Evolutionary conservation across 2,888 invertebrate genomes (phyloP).

Genomic region (Tubiluchus corallicola): DNA sequence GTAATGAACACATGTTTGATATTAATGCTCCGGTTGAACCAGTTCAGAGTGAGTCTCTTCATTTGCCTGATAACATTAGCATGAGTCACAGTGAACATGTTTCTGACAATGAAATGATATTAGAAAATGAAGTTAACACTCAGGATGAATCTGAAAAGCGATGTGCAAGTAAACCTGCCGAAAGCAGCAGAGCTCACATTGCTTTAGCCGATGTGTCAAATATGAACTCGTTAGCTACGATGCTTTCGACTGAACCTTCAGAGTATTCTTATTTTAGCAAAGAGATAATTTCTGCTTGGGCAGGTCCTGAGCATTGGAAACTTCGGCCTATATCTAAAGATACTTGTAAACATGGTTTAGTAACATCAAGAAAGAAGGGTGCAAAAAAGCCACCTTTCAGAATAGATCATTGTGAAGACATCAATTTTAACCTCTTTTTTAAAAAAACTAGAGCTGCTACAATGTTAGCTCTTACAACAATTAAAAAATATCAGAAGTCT

Average conservation of each 20-base stretch:
- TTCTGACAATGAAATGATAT: too few species aligned
- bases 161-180: too few species aligned
- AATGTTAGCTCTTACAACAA: conserved; percentile 20
- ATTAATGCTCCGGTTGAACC: background rate
- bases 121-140: too few species aligned
- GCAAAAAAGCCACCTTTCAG: conserved; percentile 21
- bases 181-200: too few species aligned
- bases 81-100: too few species aligned
- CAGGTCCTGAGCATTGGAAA: conserved; percentile 66
- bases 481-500: conserved; percentile 22
- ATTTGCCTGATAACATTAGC: too few species aligned
- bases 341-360: conserved; percentile 9
- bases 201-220: too few species aligned
- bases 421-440: conserved; percentile 19
- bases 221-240: too few species aligned
- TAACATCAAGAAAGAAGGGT: conserved; percentile 16
- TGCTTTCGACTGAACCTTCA: conserved; percentile 29
- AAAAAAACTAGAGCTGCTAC: conserved; percentile 20
- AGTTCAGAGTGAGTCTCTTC: too few species aligned
- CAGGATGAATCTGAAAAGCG: too few species aligned
- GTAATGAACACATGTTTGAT: conserved; percentile 1
- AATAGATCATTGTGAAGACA: conserved; percentile 22
- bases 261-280: conserved; percentile 52
- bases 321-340: conserved; percentile 30
- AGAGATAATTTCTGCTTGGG: conserved; percentile 40